Evolutionary conservation across 2,888 invertebrate species (phyloP).

Genomic region (Barypeithes pellucidus): DNA sequence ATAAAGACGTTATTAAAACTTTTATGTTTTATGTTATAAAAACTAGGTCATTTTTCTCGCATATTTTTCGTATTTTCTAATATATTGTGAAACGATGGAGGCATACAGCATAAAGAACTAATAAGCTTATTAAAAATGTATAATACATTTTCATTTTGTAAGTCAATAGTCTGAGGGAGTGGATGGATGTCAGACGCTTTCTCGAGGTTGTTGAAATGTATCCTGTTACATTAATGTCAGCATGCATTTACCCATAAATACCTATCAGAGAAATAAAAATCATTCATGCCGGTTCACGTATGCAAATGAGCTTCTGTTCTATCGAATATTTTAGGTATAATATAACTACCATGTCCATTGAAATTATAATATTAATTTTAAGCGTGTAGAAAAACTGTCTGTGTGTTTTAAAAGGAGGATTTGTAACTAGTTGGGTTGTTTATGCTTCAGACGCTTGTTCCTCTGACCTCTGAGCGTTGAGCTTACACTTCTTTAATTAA

Average conservation of each 20-base stretch:
- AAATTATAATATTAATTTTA: too few species aligned
- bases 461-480: too few species aligned
- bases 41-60: constrained; percentile 8
- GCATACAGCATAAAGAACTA: constrained; percentile 8
- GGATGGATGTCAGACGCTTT: constrained; percentile 6
- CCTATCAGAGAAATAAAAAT: background rate
- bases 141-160: background rate
- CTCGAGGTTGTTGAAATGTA: constrained; percentile 13
- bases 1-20: background rate
- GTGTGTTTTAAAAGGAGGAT: too few species aligned
- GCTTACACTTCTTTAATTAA: too few species aligned
- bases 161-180: background rate
- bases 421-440: too few species aligned
- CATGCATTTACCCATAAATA: constrained; percentile 1
- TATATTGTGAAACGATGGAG: constrained; percentile 2
- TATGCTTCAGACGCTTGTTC: too few species aligned
- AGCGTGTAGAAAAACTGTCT: too few species aligned
- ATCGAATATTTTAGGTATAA: background rate
- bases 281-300: background rate
- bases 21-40: constrained; percentile 8
- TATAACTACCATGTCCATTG: background rate
- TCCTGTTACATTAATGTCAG: constrained; percentile 21
- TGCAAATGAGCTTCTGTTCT: background rate
- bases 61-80: background rate
- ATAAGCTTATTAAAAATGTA: constrained; percentile 8